Conservation (phyloP, 2,888 invertebrate genomes). For the Pristionchus maxplancki region DNA sequence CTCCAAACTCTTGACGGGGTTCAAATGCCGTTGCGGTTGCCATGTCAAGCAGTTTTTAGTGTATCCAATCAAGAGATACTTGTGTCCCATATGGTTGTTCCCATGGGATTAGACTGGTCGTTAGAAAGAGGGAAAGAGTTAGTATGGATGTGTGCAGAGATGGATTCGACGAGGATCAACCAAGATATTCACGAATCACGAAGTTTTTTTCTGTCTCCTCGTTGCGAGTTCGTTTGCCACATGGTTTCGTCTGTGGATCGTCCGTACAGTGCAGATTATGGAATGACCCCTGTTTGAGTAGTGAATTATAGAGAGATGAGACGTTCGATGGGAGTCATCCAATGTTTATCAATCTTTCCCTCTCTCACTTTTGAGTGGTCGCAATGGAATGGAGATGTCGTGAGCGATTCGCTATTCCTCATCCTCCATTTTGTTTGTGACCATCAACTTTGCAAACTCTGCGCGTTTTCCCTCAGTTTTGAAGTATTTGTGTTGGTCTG, state of each 20-base stretch:
- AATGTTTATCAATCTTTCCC: conserved; percentile 23
- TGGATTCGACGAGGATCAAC: too few species aligned
- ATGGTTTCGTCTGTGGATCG: too few species aligned
- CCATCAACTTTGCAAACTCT: background rate
- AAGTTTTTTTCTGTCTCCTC: too few species aligned
- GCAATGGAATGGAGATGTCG: background rate
- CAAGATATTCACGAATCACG: too few species aligned
- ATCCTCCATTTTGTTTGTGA: background rate
- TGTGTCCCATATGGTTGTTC: background rate
- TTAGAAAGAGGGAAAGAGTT: background rate
- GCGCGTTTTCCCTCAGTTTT: background rate
- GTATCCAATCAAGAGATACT: background rate
- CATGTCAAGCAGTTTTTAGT: background rate
- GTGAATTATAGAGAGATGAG: conserved; percentile 32
- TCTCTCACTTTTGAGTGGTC: background rate
- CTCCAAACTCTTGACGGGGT: background rate
- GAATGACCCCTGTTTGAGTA: conserved; percentile 27
- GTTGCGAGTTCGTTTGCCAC: too few species aligned
- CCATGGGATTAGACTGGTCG: background rate
- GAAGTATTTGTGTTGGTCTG: background rate
- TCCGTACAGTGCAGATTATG: background rate
- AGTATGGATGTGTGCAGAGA: too few species aligned
- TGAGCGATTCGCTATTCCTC: background rate
- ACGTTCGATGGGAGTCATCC: conserved; percentile 33
- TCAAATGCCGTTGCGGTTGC: background rate